A percentile compares a stretch with the other conserved stretches of the same genome.
These are phyloP conservation scores for Orycteropus afer DNA, from an alignment of 2,113 vertebrate species.

Conservation along the genomic window DNA sequence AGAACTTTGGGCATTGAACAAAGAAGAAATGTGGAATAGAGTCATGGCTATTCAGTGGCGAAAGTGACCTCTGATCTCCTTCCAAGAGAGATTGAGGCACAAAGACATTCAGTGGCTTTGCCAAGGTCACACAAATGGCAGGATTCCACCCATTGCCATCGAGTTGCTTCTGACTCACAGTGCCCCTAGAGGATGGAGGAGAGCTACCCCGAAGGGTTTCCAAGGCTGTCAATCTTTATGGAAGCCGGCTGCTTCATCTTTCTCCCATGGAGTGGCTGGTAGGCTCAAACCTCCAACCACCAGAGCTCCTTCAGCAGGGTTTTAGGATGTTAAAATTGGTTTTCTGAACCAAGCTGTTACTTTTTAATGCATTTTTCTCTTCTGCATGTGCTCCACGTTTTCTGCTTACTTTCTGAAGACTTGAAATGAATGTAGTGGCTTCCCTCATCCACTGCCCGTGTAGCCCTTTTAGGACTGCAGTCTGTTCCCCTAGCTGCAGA, in stretches of 20 bases:
- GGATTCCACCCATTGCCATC: too few species aligned
- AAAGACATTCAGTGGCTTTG: not conserved
- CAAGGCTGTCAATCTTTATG: too few species aligned
- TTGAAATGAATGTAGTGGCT: not conserved
- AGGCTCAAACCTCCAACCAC: too few species aligned
- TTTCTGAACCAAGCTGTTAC: not conserved
- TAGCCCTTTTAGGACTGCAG: fast-evolving
- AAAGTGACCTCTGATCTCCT: not conserved
- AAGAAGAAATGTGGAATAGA: not conserved
- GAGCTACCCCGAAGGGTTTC: too few species aligned
- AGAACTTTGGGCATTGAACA: not conserved
- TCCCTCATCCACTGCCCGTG: not conserved
- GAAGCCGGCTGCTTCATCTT: too few species aligned
- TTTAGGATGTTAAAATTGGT: not conserved
- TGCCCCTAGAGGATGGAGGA: too few species aligned
- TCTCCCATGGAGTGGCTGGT: too few species aligned
- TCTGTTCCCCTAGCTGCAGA: not conserved
- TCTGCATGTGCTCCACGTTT: not conserved
- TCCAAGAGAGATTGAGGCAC: not conserved
- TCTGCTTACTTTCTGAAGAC: not conserved
- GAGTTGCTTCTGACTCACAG: too few species aligned
- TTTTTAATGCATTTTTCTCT: not conserved
- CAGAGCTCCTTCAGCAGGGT: too few species aligned
- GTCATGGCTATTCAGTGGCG: not conserved
- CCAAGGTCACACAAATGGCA: not conserved